Evolutionary conservation across 2,888 invertebrate species (phyloP), one percentile per base, ranked within the genome.

Genomic region (Coelinius sp.): DNA sequence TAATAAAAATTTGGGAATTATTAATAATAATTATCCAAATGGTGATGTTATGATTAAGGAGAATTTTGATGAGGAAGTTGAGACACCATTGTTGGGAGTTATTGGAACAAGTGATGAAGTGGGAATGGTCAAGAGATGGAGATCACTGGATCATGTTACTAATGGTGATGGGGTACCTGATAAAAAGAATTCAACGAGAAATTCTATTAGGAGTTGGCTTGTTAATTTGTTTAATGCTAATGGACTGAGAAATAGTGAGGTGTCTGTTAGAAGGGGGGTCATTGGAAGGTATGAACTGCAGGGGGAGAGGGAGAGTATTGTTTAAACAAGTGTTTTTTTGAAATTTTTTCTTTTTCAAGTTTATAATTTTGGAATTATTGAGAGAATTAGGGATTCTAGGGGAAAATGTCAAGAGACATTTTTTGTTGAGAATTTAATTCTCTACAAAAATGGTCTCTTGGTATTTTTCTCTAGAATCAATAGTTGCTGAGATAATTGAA

Each of bases 161-260:
- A 84, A 84, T 71, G 79, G 83, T 35, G 83, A 84, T 67, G 86
- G 85, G 68, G 83, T 86, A 38, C 89, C 91, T 44, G 89, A 89
- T 78, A 93, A 93, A 85, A 90, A 92, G 83, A 90, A 91, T 67
- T 87, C 90, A 41, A 88, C 90, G 41, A 90, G 92, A 72, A 91
- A 92, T 81, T 92, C 93, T 25, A 90, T 95, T 75, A 91, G 92
- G 79, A 90, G 90, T 77, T 95, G 94, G 94, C 88, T 95, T 81
- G 91, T 93, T 53, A 94, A 93, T 80, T 88, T 95, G 74, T 93
- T 95, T 84, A 92, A 92, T 82, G 93, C 92, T 73, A 92, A 91
- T 81, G 93, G 92, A 70, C 89, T 93, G 75, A 92, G 94, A 77
- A 90, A 91, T 77, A 93, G 93, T 80, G 91, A 91, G 79, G 88